Evolutionary conservation across 2,797 vertebrate genomes (phyloP), one percentile per base, ranked within the genome.

Genomic region (Setipinna tenuifilis): DNA sequence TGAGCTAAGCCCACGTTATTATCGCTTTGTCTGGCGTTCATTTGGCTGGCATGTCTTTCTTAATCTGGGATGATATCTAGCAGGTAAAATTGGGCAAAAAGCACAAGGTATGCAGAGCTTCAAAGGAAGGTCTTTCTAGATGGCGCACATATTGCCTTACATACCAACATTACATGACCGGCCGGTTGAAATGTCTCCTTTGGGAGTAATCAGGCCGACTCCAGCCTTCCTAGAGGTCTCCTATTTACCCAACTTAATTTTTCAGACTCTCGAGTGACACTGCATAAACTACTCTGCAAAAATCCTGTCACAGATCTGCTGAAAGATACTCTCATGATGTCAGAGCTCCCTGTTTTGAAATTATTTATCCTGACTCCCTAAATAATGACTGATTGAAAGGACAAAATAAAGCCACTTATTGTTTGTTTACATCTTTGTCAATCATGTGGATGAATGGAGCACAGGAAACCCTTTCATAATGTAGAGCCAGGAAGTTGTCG

Each of bases 181-280:
- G 91, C 89, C 31, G 89, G 88, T 92, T 90, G 91, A 92, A 92
- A 93, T 93, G 91, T 93, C 90, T 94, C 94, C 92, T 91, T 1
- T 84, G 92, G 92, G 94, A 95, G 90, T 92, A 93, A 93, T 94
- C 94, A 93, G 90, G 91, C 89, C 44, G 91, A 91, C 92, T 94
- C 91, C 93, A 92, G 62, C 16, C 21, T 65, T 54, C 59, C 17
- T 23, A 78, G 71, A 78, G 31, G 71, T 41, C 71, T 44, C 35
- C 71, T 78, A 10, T 78, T 41, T 78, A 78, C 71, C 71, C 17
- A 10, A 17, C 19, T 16, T 78, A 59, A 59, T 59, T 59, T 59
- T 59, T 59, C 58, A 59, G 23, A 28, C n/a, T 68, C 62, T 44
- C 35, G 54, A 7, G 54, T 83, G 90, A 44, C 71, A 78, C 71